Percentiles rank a stretch among this genome's conserved stretches.
phyloP scores from a whole-genome alignment of 2,797 vertebrate species.

The Odontamblyopus rebecca region DNA sequence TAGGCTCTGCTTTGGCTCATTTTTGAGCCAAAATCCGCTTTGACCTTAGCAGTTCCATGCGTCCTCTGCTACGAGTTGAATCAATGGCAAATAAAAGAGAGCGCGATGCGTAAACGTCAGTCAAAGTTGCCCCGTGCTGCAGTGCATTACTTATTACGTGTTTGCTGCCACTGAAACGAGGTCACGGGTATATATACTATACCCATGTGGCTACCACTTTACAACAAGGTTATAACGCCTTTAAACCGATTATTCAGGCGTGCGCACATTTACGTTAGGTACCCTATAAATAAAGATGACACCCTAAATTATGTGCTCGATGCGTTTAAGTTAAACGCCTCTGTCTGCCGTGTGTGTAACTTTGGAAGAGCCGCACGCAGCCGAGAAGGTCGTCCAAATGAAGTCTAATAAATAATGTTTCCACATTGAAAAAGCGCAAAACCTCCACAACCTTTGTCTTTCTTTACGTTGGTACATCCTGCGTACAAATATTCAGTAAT shows the following conservation, averaged over 20 bases:
- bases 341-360: neutral
- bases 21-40: neutral
- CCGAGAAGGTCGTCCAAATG: too few relatives aligned
- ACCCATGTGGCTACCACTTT: conserved; percentile 29
- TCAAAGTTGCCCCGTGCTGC: conserved; percentile 44
- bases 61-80: conserved; percentile 4
- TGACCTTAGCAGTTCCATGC: conserved; percentile 8
- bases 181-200: conserved; percentile 54
- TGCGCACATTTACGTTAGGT: neutral
- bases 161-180: conserved; percentile 59
- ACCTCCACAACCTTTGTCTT: too few relatives aligned
- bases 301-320: neutral
- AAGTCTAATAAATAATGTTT: too few relatives aligned
- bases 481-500: too few relatives aligned
- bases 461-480: too few relatives aligned
- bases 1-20: neutral
- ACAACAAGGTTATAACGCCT: conserved; percentile 3
- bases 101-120: conserved; percentile 13
- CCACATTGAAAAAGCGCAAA: too few relatives aligned
- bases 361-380: too few relatives aligned
- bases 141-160: conserved; percentile 25
- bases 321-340: neutral
- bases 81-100: neutral
- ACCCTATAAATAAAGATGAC: neutral
- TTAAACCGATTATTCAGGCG: neutral